Evolutionary conservation across 1,140 invertebrate genomes (phyloP).

Genomic region (Doryteuthis pealeii): DNA sequence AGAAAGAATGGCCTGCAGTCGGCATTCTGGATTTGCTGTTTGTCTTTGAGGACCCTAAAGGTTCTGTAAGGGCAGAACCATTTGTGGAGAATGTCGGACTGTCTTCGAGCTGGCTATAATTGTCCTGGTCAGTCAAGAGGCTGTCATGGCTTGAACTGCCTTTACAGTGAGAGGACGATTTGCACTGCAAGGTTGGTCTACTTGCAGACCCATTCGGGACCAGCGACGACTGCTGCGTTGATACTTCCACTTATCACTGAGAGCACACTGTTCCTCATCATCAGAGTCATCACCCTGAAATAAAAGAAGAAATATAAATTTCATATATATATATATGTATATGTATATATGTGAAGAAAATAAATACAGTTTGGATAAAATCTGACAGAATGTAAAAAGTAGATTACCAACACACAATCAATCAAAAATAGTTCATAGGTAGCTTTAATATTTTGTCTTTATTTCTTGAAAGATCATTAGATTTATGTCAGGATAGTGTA

Average conservation of each 20-base stretch:
- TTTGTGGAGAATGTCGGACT: conserved; percentile 35
- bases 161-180: conserved; percentile 25
- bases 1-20: conserved; percentile 16
- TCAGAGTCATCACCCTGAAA: conserved; percentile 80
- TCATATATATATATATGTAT: conserved; percentile 1
- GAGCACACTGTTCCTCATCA: conserved; percentile 80
- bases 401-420: no score
- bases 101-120: conserved; percentile 46
- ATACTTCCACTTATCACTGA: conserved; percentile 93
- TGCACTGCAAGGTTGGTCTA: conserved; percentile 15
- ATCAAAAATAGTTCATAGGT: no score
- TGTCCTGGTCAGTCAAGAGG: conserved; percentile 56
- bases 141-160: conserved; percentile 57
- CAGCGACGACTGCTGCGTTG: conserved; percentile 85
- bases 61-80: not conserved
- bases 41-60: not conserved
- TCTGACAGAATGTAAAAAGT: no score
- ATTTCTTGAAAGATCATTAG: no score
- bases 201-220: conserved; percentile 69
- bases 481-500: no score
- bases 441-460: no score
- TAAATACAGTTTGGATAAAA: no score
- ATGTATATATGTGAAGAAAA: not conserved
- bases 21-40: conserved; percentile 13
- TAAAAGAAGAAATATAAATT: conserved; percentile 23